Evolutionary conservation across 2,797 vertebrate species (phyloP).

Genomic region (Podarcis siculus): DNA sequence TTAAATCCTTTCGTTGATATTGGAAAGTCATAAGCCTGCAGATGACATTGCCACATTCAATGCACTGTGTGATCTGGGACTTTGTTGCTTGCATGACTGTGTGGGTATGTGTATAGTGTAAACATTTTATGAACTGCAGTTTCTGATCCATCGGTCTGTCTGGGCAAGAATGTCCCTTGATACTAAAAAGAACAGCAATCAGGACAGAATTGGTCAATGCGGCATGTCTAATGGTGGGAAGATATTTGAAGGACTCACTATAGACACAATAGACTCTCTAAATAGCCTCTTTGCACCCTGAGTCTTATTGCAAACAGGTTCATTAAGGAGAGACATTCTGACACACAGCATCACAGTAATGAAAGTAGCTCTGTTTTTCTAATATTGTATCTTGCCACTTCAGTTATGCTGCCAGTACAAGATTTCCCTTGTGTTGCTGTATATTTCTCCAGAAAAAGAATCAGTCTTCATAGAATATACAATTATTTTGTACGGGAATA

Average conservation of each 20-base stretch:
- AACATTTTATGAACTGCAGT: constrained; percentile 87
- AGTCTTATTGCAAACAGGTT: constrained; percentile 88
- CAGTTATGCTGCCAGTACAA: constrained; percentile 84
- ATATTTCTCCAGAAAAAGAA: constrained; percentile 85
- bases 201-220: constrained; percentile 87
- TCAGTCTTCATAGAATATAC: constrained; percentile 87
- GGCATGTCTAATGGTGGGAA: constrained; percentile 88
- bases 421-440: constrained; percentile 87
- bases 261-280: constrained; percentile 87
- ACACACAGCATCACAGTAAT: constrained; percentile 87
- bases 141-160: constrained; percentile 87
- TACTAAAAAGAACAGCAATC: constrained; percentile 84
- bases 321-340: constrained; percentile 87
- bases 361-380: constrained; percentile 86
- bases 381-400: constrained; percentile 87
- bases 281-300: constrained; percentile 87
- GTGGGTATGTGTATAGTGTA: constrained; percentile 79
- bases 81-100: constrained; percentile 74
- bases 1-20: constrained; percentile 80
- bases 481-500: constrained; percentile 85
- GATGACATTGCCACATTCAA: constrained; percentile 78
- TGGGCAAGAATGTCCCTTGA: constrained; percentile 83
- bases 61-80: constrained; percentile 77
- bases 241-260: constrained; percentile 86
- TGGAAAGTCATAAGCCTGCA: constrained; percentile 79